Percentiles rank a stretch among this genome's conserved stretches.
These are phyloP conservation scores for Drosophila yakuba DNA, from an alignment of 1,140 invertebrate genomes.

Conservation along the genomic window DNA sequence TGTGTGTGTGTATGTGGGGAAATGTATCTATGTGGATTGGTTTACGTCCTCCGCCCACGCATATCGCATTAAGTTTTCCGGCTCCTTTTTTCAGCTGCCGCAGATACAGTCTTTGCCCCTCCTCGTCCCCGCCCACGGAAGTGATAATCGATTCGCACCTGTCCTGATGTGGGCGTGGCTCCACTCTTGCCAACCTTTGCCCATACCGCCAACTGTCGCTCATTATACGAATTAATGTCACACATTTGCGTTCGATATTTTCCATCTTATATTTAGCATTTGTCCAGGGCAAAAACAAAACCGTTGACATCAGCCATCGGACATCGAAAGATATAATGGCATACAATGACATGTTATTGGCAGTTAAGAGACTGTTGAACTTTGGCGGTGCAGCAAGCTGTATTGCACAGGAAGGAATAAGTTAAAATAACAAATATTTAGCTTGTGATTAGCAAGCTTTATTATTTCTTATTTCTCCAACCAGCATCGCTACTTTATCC, in stretches of 20 bases:
- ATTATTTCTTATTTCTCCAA: too few relatives aligned
- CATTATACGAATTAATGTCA: slow-evolving; percentile 76
- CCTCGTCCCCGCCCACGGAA: slow-evolving; percentile 2
- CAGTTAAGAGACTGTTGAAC: background rate
- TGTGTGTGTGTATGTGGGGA: background rate
- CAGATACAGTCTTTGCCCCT: slow-evolving; percentile 6
- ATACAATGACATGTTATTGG: background rate
- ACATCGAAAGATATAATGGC: background rate
- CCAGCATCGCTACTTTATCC: too few relatives aligned
- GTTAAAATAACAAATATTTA: background rate
- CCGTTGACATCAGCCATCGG: slow-evolving; percentile 1
- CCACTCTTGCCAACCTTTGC: slow-evolving; percentile 1
- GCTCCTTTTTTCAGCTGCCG: slow-evolving; percentile 13
- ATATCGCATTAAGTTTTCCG: slow-evolving; percentile 36
- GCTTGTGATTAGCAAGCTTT: too few relatives aligned
- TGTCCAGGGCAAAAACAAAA: background rate
- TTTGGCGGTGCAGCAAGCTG: background rate
- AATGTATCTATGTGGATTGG: slow-evolving; percentile 21
- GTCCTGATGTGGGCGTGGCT: slow-evolving; percentile 8
- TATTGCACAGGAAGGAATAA: background rate
- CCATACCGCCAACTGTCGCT: slow-evolving; percentile 35
- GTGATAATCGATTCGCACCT: slow-evolving; percentile 73
- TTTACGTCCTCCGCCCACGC: slow-evolving; percentile 11
- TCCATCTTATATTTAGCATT: background rate
- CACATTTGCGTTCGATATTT: slow-evolving; percentile 35